Evolutionary conservation across 53 echinoderm and acorn worm species (phyloP), one percentile per base, ranked within the genome.

Genomic region (Pentamera pediparva): DNA sequence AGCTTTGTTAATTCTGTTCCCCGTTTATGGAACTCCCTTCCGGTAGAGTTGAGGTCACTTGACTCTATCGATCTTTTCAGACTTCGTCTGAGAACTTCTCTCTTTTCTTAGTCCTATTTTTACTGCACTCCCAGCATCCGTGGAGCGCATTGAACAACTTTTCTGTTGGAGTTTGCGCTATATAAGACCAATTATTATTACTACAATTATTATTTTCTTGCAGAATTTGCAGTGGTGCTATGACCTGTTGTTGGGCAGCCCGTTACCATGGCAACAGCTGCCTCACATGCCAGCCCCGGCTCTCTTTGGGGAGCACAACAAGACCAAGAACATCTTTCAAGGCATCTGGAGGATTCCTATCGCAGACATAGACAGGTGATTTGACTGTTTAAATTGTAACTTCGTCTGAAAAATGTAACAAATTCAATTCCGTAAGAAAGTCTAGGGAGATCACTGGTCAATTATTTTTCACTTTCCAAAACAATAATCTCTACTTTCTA

Each of bases 321-420:
- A 98, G 59, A 98, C 83, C 38, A 98, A 87, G 85, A 90, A 98
- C 59, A 77, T 92, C 1, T 98, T 92, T 73, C 88, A 98, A 28
- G 98, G 98, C 8, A 92, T 96, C 62, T 96, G 96, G 96, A 82
- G 96, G 56, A 98, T 87, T 12, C 98, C 98, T 26, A 83, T 98
- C 21, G 83, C 83, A 19, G 98, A 98, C 29, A 88, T 92, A 26
- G 98, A 98, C 83, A 86, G 93, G 93, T 89, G 50, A 63, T 29
- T 63, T 25, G 0, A 25, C 13, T 9, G 27, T 21, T 24, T 35
- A 3, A n/a, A n/a, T n/a, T n/a, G n/a, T n/a, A n/a, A n/a, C n/a
- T n/a, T n/a, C n/a, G n/a, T n/a, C n/a, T n/a, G n/a, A n/a, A n/a
- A n/a, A n/a, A n/a, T n/a, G n/a, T n/a, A n/a, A n/a, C n/a, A n/a